Evolutionary conservation across 2,797 vertebrate species (phyloP), one percentile per base, ranked within the genome.

Genomic region (Anabacerthia variegaticeps): DNA sequence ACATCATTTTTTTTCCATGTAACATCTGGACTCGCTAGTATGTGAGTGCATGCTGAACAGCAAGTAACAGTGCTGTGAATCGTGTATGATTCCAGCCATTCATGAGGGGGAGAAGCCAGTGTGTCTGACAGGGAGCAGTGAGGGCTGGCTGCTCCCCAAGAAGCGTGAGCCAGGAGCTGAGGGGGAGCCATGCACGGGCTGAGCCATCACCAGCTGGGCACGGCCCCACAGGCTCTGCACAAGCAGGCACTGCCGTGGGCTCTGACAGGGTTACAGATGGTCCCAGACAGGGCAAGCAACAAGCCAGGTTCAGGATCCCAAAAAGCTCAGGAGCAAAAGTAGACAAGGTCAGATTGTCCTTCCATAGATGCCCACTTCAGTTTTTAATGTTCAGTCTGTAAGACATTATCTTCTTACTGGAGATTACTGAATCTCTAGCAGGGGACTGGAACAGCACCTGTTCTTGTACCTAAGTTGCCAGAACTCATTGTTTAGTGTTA

Each of bases 161-260:
- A 24, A 80, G 48, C 3, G 9, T 0, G 2, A 93, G 83, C 85
- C 68, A 39, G 73, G 48, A 88, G n/a, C 61, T 0, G 0, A 58
- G 56, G 49, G 21, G 59, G 46, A 82, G 62, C 49, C 8, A 0
- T 10, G 14, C 71, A 23, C 0, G 0, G 2, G 39, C 65, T 66
- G 46, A 93, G 68, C 88, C 65, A 80, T 85, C 59, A 34, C 7
- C 72, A n/a, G 6, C 34, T 77, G 68, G 48, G 26, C 1, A 1
- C 41, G 15, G 41, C 37, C 43, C 58, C 28, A 9, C 22, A 22
- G 41, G 37, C 69, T 55, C 48, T 8, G 8, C 39, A 27, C 32
- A 13, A 23, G 46, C 72, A 72, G 59, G 37, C 46, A 34, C 9
- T 43, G 67, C 69, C 2, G 0, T 15, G 37, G 32, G 56, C 55